Conservation (phyloP, 2,888 invertebrate genomes). For the Pristionchus mayeri region DNA sequence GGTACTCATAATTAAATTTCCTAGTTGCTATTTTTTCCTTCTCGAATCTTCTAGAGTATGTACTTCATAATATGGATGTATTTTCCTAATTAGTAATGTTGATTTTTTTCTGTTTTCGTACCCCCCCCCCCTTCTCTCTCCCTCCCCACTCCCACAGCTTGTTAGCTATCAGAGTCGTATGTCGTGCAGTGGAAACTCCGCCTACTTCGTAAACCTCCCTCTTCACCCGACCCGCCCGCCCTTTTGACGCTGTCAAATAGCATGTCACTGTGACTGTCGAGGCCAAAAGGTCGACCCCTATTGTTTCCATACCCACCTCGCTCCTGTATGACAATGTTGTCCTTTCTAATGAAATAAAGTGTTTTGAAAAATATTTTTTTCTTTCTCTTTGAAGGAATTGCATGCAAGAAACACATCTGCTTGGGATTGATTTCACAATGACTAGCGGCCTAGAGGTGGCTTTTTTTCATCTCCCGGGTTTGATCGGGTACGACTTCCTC, state of each 20-base stretch:
- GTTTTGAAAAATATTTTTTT: not conserved
- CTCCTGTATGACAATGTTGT: slow-evolving; percentile 16
- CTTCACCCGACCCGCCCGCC: not conserved
- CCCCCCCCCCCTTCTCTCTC: not conserved
- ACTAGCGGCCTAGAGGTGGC: too few species aligned
- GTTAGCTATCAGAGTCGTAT: not conserved
- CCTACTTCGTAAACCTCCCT: not conserved
- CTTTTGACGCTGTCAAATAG: slow-evolving; percentile 45
- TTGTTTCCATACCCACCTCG: not conserved
- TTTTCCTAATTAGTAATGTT: slow-evolving; percentile 39
- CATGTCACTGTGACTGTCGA: slow-evolving; percentile 43
- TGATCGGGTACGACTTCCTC: too few species aligned
- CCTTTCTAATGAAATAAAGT: slow-evolving; percentile 6
- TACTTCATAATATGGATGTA: slow-evolving; percentile 4
- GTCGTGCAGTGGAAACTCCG: not conserved
- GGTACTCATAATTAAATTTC: slow-evolving; percentile 33
- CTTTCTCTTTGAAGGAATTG: too few species aligned
- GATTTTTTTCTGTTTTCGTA: slow-evolving; percentile 24
- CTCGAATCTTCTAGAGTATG: not conserved
- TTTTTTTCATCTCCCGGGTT: too few species aligned
- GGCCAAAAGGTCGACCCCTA: slow-evolving; percentile 36
- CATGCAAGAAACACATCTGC: too few species aligned
- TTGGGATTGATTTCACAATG: too few species aligned
- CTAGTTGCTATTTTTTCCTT: not conserved
- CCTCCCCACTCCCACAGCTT: not conserved